Conservation (phyloP, 2,797 vertebrate species). For the Pachyuromys duprasi region DNA sequence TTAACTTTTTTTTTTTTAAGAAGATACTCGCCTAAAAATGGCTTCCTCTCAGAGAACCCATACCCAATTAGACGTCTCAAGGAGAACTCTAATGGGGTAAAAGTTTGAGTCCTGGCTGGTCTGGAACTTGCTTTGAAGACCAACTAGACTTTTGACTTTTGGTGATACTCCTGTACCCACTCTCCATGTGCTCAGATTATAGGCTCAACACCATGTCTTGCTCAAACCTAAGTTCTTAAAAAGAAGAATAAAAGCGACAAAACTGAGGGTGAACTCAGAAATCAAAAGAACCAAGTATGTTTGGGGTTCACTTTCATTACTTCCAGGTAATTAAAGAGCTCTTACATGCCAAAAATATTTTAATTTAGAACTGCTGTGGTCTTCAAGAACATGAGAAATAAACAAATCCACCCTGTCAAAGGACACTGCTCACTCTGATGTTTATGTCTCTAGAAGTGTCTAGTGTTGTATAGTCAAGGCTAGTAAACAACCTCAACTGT, state of each 20-base stretch:
- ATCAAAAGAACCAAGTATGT: background rate
- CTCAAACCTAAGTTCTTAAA: background rate
- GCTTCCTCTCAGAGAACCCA: background rate
- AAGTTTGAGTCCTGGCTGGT: background rate
- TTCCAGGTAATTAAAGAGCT: conserved; percentile 21
- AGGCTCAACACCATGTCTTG: background rate
- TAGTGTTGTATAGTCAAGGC: background rate
- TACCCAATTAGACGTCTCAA: background rate
- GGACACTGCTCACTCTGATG: background rate
- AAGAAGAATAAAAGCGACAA: background rate
- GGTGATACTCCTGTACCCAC: background rate
- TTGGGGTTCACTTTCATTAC: background rate
- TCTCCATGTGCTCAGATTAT: background rate
- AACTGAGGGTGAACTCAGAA: conserved; percentile 36
- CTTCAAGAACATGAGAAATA: conserved; percentile 63
- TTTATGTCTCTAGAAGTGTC: conserved; percentile 42
- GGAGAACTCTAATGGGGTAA: background rate
- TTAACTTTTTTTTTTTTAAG: background rate
- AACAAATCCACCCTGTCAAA: conserved; percentile 29
- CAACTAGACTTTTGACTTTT: background rate
- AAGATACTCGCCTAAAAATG: conserved; percentile 5
- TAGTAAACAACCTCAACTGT: conserved; percentile 49
- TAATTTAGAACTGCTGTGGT: conserved; percentile 22
- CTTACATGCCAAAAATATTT: background rate
- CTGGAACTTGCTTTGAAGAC: background rate